Evolutionary conservation across 64 coral and sea anemone species (phyloP), one percentile per base, ranked within the genome.

Genomic region (Montipora sp.): DNA sequence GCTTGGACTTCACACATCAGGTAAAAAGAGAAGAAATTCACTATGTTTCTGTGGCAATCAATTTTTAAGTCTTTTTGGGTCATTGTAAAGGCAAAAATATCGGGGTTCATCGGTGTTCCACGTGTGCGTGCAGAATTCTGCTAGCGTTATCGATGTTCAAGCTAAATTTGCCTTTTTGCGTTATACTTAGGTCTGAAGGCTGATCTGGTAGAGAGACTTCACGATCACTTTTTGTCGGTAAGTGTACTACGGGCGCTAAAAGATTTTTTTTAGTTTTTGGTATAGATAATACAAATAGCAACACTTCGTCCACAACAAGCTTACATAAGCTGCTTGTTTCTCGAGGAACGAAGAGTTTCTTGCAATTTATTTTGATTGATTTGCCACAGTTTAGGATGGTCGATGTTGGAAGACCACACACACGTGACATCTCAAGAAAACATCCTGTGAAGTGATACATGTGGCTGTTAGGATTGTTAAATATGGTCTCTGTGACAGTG

Each of bases 1-100:
- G 48, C 74, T 99, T 72, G 94, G 98, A 89, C 85, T 99, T 50
- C 92, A 89, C 24, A 91, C 89, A 14, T 96, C 92, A 94, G 98
- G 98, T 99, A 90, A 46, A 61, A n/a, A 43, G 11, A 46, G 0
- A 57, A 15, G 46, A 5, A 50, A 75, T 14, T 5, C 5, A 84
- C 36, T 76, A 3, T 45, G 27, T 21, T 47, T 4, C 0, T 58
- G 22, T 87, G 24, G 11, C 18, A 6, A 7, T 48, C 2, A 23
- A 58, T 58, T 8, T 47, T 47, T 47, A 9, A 58, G 20, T 0
- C 3, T 69, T 36, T 71, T 20, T 63, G 53, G 53, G 16, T 36
- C 59, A 27, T 79, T 44, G 71, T 80, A 11, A 47, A 18, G 3
- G 46, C 7, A 9, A 18, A 51, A 77, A 55, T 27, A 13, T 3